Evolutionary conservation across 2,888 invertebrate species (phyloP).

Genomic region (Steromphala cineraria): DNA sequence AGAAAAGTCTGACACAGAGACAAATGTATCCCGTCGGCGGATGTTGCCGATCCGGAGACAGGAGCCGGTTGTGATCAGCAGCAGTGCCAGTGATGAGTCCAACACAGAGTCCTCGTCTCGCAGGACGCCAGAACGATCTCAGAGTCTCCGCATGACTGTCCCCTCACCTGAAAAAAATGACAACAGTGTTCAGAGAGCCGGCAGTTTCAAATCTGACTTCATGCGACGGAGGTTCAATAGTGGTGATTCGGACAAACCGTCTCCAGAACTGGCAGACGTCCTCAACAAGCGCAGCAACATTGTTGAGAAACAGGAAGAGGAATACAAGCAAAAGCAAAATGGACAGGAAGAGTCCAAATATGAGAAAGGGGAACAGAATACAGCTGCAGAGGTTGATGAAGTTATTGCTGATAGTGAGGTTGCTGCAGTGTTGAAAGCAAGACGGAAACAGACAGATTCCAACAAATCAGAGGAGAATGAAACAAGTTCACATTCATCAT

Average conservation of each 20-base stretch:
- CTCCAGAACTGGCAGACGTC: slow-evolving; percentile 82
- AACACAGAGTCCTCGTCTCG: slow-evolving; percentile 32
- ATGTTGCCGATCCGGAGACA: slow-evolving; percentile 47
- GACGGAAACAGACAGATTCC: slow-evolving; percentile 55
- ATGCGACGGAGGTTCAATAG: slow-evolving; percentile 53
- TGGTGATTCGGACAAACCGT: slow-evolving; percentile 80
- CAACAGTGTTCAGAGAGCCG: slow-evolving; percentile 47
- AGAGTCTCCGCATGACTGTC: slow-evolving; percentile 66
- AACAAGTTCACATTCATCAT: slow-evolving; percentile 13
- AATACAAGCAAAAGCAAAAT: slow-evolving; percentile 38
- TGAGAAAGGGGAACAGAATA: slow-evolving; percentile 30
- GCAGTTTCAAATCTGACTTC: slow-evolving; percentile 63
- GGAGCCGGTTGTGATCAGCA: slow-evolving; percentile 48
- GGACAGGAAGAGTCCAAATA: slow-evolving; percentile 30
- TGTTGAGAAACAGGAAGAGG: slow-evolving; percentile 49
- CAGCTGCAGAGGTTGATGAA: slow-evolving; percentile 41
- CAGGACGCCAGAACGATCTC: slow-evolving; percentile 70
- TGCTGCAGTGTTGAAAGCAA: slow-evolving; percentile 46
- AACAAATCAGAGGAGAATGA: slow-evolving; percentile 33
- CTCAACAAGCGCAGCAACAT: slow-evolving; percentile 76
- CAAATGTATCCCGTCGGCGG: slow-evolving; percentile 36
- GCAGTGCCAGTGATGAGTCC: slow-evolving; percentile 51
- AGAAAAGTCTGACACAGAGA: slow-evolving; percentile 50
- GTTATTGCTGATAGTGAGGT: slow-evolving; percentile 56
- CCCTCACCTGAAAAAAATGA: slow-evolving; percentile 77